Conservation (phyloP, 2,797 vertebrate genomes). For the Paedocypris micromegethes region DNA sequence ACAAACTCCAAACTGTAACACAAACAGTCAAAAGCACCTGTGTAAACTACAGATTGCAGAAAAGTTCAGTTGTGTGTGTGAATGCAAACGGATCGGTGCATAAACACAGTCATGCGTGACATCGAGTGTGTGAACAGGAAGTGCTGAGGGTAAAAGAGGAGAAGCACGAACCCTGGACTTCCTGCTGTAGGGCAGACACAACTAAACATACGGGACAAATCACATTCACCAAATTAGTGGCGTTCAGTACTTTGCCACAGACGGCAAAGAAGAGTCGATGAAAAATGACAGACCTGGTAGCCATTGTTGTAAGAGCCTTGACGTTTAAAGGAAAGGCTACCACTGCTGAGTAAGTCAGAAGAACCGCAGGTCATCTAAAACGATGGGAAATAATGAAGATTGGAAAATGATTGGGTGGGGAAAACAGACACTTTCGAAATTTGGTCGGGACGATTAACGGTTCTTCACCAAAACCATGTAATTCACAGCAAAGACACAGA, state of each 20-base stretch:
- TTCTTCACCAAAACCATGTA: not conserved
- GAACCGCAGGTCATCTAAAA: conserved; percentile 58
- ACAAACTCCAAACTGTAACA: too few relatives aligned
- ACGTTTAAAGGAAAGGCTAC: conserved; percentile 63
- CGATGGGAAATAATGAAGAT: conserved; percentile 30
- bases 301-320: conserved; percentile 69
- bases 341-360: conserved; percentile 66
- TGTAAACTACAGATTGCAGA: too few relatives aligned
- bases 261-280: not conserved
- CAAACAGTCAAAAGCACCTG: too few relatives aligned
- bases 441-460: not conserved
- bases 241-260: too few relatives aligned
- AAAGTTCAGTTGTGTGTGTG: too few relatives aligned
- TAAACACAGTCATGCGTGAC: too few relatives aligned
- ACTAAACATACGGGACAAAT: conserved; percentile 45
- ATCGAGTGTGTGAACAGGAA: conserved; percentile 5
- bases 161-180: conserved; percentile 54
- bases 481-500: not conserved
- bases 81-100: too few relatives aligned
- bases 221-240: not conserved
- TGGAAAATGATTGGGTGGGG: conserved; percentile 2
- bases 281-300: conserved; percentile 73
- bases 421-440: not conserved
- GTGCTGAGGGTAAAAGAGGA: conserved; percentile 35
- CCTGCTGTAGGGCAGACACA: conserved; percentile 51